Conservation (phyloP, 2,888 invertebrate genomes). For the Mechanitis messenoides region DNA sequence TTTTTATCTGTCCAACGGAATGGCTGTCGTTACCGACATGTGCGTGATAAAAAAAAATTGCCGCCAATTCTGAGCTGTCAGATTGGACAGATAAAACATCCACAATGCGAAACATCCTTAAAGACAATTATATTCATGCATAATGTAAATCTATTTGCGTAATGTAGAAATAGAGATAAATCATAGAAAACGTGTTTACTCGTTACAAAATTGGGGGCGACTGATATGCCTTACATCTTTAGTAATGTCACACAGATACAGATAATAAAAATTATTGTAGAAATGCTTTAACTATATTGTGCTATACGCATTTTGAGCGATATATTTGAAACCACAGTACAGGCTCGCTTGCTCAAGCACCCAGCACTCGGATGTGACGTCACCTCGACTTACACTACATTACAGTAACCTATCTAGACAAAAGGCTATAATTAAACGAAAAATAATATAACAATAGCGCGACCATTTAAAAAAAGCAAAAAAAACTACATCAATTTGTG, state of each 20-base stretch:
- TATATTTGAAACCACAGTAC: too few relatives aligned
- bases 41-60: conserved; percentile 21
- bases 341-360: too few relatives aligned
- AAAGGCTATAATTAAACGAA: conserved; percentile 52
- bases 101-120: conserved; percentile 45
- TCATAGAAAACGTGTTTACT: conserved; percentile 13
- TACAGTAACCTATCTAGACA: conserved; percentile 63
- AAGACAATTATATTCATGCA: conserved; percentile 56
- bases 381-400: too few relatives aligned
- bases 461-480: conserved; percentile 51
- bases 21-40: conserved; percentile 8
- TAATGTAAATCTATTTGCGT: conserved; percentile 22
- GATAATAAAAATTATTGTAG: conserved; percentile 15
- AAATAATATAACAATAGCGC: conserved; percentile 47
- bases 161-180: conserved; percentile 18
- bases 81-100: conserved; percentile 49
- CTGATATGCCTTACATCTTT: conserved; percentile 30
- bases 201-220: conserved; percentile 15
- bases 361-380: too few relatives aligned
- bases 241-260: conserved; percentile 10
- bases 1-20: conserved; percentile 46
- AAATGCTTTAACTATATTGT: conserved; percentile 15
- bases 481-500: conserved; percentile 43
- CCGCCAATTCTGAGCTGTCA: conserved; percentile 36
- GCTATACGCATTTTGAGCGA: too few relatives aligned